Evolutionary conservation across 2,797 vertebrate species (phyloP), one percentile per base, ranked within the genome.

Genomic region (Hyperoplus lanceolatus): DNA sequence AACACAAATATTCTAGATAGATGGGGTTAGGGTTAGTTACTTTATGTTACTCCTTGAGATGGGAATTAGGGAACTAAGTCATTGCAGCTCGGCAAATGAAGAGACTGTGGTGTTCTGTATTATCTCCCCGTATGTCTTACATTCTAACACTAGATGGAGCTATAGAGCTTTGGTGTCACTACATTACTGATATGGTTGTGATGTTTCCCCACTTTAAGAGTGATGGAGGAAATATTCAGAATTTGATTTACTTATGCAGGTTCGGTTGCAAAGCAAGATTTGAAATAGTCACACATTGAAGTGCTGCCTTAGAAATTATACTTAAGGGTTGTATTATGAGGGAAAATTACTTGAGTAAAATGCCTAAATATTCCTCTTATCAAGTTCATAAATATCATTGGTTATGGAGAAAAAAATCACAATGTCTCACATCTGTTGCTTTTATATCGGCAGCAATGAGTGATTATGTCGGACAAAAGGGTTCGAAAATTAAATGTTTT

Each of bases 101-200:
- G 2, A 41, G n/a, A 42, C 13, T 45, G 11, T 39, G 36, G 53
- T 0, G 12, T 42, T 53, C 16, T 41, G 13, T 51, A 4, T 56
- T 21, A 29, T 6, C 1, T 15, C 7, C 2, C 11, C 66, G 60
- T 11, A 53, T 51, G 7, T 67, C 41, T 8, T 18, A 14, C 59
- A 62, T 11, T 21, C 0, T 1, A 64, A 73, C 90, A 73, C 81
- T 83, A 89, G 92, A 77, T 66, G 84, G 85, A 0, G 85, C 62
- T 50, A 64, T 29, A 83, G 56, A 80, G 50, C 80, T 66, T 16
- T 51, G 70, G 4, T 55, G 7, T 57, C 3, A 46, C 49, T 42
- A 8, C 7, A 12, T 7, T 36, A 54, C 9, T 11, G 29, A 11
- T 54, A 18, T 51, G 29, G 29, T 29, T 29, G 29, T 29, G 29